These are phyloP conservation scores for Mamestra configurata DNA, from an alignment of 1,140 invertebrate genomes.

Conservation along the genomic window DNA sequence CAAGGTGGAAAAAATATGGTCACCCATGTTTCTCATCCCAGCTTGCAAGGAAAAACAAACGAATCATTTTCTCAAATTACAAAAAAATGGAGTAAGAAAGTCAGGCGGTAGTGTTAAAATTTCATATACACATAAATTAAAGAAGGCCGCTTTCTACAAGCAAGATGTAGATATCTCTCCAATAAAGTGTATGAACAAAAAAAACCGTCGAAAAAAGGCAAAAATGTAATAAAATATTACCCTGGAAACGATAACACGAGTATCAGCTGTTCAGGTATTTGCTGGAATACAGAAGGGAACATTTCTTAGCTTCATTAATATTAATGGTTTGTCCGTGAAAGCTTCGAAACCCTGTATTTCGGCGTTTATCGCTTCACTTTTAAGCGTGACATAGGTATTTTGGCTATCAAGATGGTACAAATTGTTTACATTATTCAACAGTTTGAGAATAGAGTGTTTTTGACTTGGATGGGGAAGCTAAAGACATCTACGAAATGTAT, in stretches of 20 bases:
- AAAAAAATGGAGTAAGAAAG: no score
- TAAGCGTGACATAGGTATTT: slow-evolving; percentile 48
- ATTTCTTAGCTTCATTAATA: slow-evolving; percentile 45
- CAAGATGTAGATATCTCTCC: no score
- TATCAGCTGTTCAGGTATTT: slow-evolving; percentile 31
- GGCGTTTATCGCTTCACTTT: slow-evolving; percentile 45
- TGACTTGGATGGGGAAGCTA: not conserved
- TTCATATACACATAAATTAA: no score
- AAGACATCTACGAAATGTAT: no score
- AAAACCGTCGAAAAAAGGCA: not conserved
- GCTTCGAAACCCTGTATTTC: slow-evolving; percentile 33
- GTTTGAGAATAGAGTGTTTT: slow-evolving; percentile 9
- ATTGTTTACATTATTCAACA: slow-evolving; percentile 50
- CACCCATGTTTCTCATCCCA: no score
- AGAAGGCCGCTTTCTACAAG: no score
- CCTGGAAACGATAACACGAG: not conserved
- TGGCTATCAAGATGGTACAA: slow-evolving; percentile 48
- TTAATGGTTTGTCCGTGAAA: slow-evolving; percentile 44
- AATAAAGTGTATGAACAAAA: no score
- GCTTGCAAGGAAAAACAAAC: no score
- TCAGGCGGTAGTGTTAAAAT: no score
- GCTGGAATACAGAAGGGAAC: slow-evolving; percentile 10
- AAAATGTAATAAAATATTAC: not conserved
- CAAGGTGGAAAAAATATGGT: no score
- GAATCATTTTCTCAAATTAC: no score